Conservation (phyloP, 2,797 vertebrate species). For the Labroides dimidiatus region DNA sequence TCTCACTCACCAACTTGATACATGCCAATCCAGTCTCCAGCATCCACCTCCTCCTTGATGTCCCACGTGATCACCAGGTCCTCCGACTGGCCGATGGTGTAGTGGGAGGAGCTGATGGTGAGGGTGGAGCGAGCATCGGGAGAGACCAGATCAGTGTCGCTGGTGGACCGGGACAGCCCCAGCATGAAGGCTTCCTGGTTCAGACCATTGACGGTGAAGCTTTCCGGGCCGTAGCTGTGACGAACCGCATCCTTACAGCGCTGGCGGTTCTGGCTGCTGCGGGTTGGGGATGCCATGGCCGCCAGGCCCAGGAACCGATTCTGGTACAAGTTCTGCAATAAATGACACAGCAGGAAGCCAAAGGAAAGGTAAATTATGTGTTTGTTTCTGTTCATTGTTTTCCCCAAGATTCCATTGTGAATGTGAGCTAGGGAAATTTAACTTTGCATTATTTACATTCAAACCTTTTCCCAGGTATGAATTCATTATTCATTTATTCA, state of each 20-base stretch:
- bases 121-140: constrained; percentile 94
- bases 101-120: constrained; percentile 92
- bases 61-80: constrained; percentile 96
- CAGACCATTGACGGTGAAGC: constrained; percentile 87
- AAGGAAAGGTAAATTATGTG: background rate
- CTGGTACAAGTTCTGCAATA: constrained; percentile 95
- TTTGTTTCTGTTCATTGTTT: too few relatives aligned
- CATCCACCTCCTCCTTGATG: constrained; percentile 98
- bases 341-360: background rate
- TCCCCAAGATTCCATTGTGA: too few relatives aligned
- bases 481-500: too few relatives aligned
- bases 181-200: constrained; percentile 83
- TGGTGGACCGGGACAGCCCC: constrained; percentile 92
- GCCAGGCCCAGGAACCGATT: constrained; percentile 96
- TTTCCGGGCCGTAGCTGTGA: constrained; percentile 91
- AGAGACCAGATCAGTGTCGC: constrained; percentile 94
- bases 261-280: constrained; percentile 90
- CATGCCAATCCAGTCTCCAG: constrained; percentile 99
- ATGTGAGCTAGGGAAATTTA: too few relatives aligned
- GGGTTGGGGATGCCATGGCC: constrained; percentile 95
- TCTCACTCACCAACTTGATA: constrained; percentile 92
- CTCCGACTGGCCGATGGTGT: constrained; percentile 91
- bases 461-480: too few relatives aligned
- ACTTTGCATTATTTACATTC: too few relatives aligned
- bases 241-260: constrained; percentile 90